A percentile compares a stretch with the other conserved stretches of the same genome.
Evolutionary conservation across 2,113 vertebrate genomes (phyloP).

Genomic region (Hirundichthys speculiger): DNA sequence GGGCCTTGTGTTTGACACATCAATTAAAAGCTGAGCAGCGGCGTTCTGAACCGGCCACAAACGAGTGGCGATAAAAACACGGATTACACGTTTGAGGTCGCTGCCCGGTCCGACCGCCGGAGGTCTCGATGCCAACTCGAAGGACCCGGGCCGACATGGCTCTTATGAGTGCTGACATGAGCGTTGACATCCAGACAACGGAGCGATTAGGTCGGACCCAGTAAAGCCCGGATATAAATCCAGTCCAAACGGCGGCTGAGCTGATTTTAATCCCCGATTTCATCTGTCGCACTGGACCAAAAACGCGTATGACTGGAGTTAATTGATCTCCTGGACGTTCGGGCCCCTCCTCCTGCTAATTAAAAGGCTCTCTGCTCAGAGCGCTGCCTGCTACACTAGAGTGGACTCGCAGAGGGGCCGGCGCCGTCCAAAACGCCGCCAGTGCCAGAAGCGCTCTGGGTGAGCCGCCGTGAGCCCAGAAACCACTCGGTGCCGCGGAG

Average conservation of each 20-base stretch:
- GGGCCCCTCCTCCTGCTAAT: constrained; percentile 44
- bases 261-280: constrained; percentile 20
- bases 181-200: no score
- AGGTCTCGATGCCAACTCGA: no score
- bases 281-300: background rate
- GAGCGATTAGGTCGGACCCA: no score
- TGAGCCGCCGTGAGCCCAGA: constrained; percentile 36
- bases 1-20: no score
- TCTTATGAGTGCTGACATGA: no score
- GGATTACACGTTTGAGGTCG: no score
- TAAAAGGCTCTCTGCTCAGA: constrained; percentile 62
- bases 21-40: no score
- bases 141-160: no score
- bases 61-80: no score
- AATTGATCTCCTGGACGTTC: constrained; percentile 31
- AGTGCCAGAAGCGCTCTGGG: constrained; percentile 61
- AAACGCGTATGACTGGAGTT: constrained; percentile 18
- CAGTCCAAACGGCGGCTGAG: constrained; percentile 6
- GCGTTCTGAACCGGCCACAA: no score
- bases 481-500: constrained; percentile 21
- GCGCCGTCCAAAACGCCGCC: constrained; percentile 44
- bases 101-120: no score
- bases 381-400: constrained; percentile 36
- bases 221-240: constrained; percentile 11
- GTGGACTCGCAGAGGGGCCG: constrained; percentile 42